Evolutionary conservation across 2,888 invertebrate species (phyloP), one percentile per base, ranked within the genome.

Genomic region (Zeuzera pyrina): DNA sequence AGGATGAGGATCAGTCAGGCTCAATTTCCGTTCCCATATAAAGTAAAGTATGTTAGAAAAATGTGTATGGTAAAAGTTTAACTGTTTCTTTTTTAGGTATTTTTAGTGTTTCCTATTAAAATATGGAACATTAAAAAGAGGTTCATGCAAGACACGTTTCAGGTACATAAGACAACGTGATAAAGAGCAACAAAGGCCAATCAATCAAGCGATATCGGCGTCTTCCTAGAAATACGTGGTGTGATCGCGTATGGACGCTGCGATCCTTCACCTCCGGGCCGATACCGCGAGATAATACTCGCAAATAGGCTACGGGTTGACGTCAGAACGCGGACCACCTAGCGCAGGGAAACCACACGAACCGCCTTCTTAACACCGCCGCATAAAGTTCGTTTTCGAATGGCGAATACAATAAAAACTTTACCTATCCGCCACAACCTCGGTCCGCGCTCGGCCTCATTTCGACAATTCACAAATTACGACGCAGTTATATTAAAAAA

Each of bases 301-400:
- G 41, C 66, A 68, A 68, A 58, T 69, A 68, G 70, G 71, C 59
- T 67, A 65, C 63, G 65, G 64, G 74, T 76, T 77, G 77, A 78
- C 77, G 77, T 78, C 77, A 76, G 41, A 34, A 45, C 44, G 25
- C 44, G 33, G 41, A 45, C 52, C 41, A 46, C 58, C 49, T 47
- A 43, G 44, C 54, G 50, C 43, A 60, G 60, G 67, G 64, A 66
- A 57, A 56, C 52, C 34, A 32, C 38, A 37, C 39, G 47, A 50
- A 38, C 46, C 35, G 34, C 41, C 45, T 45, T 49, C 64, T 62
- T 55, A 39, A 13, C 47, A 7, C 22, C 10, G 38, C 2, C 12
- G 32, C 51, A 64, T 33, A 8, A 7, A 39, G 48, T 29, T 38
- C 37, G 49, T 36, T 49, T 45, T 57, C 35, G 29, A 32, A 27